phyloP scores from a whole-genome alignment of 1,140 invertebrate species.

The Drosophila mojavensis region DNA sequence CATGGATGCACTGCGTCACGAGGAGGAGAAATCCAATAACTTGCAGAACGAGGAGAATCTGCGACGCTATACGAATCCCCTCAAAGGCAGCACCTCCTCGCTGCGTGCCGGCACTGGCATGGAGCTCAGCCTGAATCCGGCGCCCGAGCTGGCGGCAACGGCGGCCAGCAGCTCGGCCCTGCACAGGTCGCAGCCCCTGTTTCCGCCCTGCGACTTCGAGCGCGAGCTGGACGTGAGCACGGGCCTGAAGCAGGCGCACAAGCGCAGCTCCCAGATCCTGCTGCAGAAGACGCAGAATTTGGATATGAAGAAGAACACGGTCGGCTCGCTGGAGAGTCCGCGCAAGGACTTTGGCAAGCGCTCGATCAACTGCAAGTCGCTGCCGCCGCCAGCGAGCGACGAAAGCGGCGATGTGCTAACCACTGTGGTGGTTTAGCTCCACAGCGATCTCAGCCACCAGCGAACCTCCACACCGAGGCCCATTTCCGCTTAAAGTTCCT shows the following conservation, averaged over 20 bases:
- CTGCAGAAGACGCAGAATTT: constrained; percentile 90
- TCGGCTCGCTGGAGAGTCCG: constrained; percentile 89
- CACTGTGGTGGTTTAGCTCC: constrained; percentile 85
- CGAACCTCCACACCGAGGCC: constrained; percentile 37
- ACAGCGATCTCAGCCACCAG: constrained; percentile 61
- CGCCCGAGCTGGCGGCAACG: constrained; percentile 79
- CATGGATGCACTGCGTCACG: constrained; percentile 87
- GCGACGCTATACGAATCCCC: constrained; percentile 87
- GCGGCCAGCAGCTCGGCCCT: constrained; percentile 86
- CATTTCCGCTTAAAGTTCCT: constrained; percentile 53
- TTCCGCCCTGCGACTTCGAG: constrained; percentile 85
- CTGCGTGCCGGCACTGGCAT: constrained; percentile 79
- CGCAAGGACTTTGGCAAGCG: constrained; percentile 92
- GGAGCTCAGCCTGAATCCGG: constrained; percentile 85
- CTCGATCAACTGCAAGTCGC: constrained; percentile 82
- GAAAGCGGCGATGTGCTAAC: constrained; percentile 86
- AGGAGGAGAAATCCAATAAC: constrained; percentile 94
- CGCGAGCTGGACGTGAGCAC: constrained; percentile 68
- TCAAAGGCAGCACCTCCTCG: constrained; percentile 84
- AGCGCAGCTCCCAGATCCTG: constrained; percentile 87
- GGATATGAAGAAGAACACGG: constrained; percentile 91
- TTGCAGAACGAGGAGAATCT: constrained; percentile 95
- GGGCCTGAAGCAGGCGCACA: constrained; percentile 68
- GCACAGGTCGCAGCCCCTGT: constrained; percentile 86
- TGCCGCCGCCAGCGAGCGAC: constrained; percentile 81